Evolutionary conservation across 2,888 invertebrate species (phyloP).

Genomic region (Dione vanillae): DNA sequence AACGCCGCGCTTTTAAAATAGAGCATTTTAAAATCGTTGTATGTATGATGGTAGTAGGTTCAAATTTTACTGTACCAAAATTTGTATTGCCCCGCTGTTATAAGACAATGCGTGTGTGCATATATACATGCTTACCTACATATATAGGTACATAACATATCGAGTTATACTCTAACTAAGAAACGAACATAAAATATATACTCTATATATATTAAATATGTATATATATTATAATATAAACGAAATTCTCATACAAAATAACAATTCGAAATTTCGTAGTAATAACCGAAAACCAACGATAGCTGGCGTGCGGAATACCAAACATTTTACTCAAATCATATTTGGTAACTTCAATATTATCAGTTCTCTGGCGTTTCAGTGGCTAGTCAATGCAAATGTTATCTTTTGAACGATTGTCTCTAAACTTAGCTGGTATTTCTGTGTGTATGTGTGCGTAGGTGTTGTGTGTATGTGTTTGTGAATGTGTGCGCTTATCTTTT

Average conservation of each 20-base stretch:
- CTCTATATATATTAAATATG: too few relatives aligned
- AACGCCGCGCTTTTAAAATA: not conserved
- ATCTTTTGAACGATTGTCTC: conserved; percentile 9
- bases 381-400: conserved; percentile 24
- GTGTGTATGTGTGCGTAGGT: too few relatives aligned
- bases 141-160: too few relatives aligned
- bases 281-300: conserved; percentile 16
- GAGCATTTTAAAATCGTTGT: not conserved
- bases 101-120: too few relatives aligned
- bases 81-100: too few relatives aligned
- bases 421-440: not conserved
- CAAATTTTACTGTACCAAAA: too few relatives aligned
- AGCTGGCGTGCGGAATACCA: conserved; percentile 22
- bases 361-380: conserved; percentile 22
- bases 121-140: too few relatives aligned
- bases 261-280: conserved; percentile 14
- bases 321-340: conserved; percentile 32
- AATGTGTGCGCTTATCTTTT: not conserved
- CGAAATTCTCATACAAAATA: conserved; percentile 3
- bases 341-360: conserved; percentile 30
- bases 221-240: not conserved
- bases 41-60: too few relatives aligned
- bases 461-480: not conserved
- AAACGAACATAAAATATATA: not conserved
- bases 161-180: too few relatives aligned